These are phyloP conservation scores for Magallana nippona DNA, from an alignment of 2,888 invertebrate genomes.

Conservation along the genomic window DNA sequence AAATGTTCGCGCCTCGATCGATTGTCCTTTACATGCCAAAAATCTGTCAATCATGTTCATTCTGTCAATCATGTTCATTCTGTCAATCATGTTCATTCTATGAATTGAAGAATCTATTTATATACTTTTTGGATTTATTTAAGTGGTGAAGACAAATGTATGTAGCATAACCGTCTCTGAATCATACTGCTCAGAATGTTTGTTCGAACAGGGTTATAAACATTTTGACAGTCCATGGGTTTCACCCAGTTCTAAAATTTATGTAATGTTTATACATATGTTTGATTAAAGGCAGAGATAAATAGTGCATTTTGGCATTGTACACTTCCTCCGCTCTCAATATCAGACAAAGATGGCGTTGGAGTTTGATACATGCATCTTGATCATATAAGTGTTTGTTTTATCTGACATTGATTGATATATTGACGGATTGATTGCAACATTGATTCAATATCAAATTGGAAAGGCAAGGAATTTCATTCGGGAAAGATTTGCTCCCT, in stretches of 20 bases:
- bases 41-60: no score
- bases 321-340: not conserved
- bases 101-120: no score
- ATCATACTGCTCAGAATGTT: slow-evolving; percentile 5
- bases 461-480: not conserved
- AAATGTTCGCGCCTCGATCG: no score
- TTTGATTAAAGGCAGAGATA: slow-evolving; percentile 5
- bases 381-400: slow-evolving; percentile 24
- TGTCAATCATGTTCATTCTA: no score
- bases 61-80: no score
- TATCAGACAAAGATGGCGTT: slow-evolving; percentile 33
- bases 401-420: slow-evolving; percentile 23
- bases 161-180: not conserved
- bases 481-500: not conserved
- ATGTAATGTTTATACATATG: slow-evolving; percentile 28
- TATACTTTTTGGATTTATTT: no score
- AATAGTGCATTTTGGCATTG: not conserved
- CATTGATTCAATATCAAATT: slow-evolving; percentile 10
- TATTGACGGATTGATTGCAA: slow-evolving; percentile 19
- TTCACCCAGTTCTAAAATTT: slow-evolving; percentile 20
- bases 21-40: no score
- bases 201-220: not conserved
- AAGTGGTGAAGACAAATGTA: not conserved
- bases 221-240: slow-evolving; percentile 22
- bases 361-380: slow-evolving; percentile 19